Percentiles rank a stretch among this genome's conserved stretches.
These are phyloP conservation scores for Pedicia rivosa DNA, from an alignment of 2,888 invertebrate species.

Conservation along the genomic window DNA sequence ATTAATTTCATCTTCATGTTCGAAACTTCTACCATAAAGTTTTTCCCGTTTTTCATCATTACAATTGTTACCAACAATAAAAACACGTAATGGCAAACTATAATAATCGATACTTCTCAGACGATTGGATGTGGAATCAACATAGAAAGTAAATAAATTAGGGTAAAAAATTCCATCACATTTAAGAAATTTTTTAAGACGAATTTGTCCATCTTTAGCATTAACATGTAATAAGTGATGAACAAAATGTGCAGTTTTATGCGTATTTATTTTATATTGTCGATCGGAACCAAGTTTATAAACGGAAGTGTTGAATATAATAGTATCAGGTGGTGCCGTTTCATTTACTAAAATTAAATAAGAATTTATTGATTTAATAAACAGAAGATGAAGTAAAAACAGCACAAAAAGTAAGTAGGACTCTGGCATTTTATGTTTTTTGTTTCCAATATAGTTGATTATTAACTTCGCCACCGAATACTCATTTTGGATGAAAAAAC, in stretches of 20 bases:
- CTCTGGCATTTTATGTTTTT: no score
- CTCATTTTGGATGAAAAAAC: no score
- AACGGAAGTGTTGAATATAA: slow-evolving; percentile 64
- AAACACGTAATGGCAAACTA: slow-evolving; percentile 58
- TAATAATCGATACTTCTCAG: slow-evolving; percentile 69
- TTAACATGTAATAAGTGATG: slow-evolving; percentile 61
- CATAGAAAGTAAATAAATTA: slow-evolving; percentile 69
- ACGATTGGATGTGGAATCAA: slow-evolving; percentile 69
- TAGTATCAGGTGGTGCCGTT: slow-evolving; percentile 42
- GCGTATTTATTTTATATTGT: slow-evolving; percentile 61
- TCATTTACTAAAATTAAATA: slow-evolving; percentile 45
- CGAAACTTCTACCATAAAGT: slow-evolving; percentile 31
- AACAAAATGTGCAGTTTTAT: slow-evolving; percentile 70
- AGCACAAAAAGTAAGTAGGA: no score
- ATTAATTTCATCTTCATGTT: slow-evolving; percentile 41
- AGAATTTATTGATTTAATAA: slow-evolving; percentile 16
- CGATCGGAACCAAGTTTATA: slow-evolving; percentile 65
- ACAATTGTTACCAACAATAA: slow-evolving; percentile 56
- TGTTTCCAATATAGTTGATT: no score
- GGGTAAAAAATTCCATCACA: slow-evolving; percentile 74
- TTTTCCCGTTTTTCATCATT: slow-evolving; percentile 44
- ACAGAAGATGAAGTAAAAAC: no score
- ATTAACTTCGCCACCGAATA: no score
- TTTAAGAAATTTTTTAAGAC: slow-evolving; percentile 50
- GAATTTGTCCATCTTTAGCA: slow-evolving; percentile 55